A percentile compares a stretch with the other conserved stretches of the same genome.
Conservation (phyloP, 1,140 invertebrate species). For the Sinella curviseta region DNA sequence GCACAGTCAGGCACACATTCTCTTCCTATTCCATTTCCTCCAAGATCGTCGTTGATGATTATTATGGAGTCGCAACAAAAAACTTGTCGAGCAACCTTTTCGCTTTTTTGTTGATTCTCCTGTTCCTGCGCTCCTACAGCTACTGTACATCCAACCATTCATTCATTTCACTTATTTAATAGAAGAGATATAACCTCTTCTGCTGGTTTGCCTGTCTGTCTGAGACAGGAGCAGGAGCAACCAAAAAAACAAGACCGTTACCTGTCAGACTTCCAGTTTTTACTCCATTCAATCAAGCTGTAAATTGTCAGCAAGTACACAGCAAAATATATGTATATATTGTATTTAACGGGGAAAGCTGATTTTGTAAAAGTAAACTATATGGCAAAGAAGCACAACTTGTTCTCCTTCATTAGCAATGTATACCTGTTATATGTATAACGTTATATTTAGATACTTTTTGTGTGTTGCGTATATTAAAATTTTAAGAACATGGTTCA, state of each 20-base stretch:
- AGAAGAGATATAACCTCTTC: no score
- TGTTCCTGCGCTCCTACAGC: background rate
- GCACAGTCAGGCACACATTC: no score
- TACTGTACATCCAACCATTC: background rate
- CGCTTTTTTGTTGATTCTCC: background rate
- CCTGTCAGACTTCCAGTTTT: background rate
- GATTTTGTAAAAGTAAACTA: background rate
- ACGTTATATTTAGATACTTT: background rate
- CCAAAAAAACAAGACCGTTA: background rate
- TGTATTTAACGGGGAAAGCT: background rate
- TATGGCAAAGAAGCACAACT: background rate
- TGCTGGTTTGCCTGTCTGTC: no score
- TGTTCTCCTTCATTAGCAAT: background rate
- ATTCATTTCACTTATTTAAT: background rate
- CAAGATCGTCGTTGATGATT: background rate
- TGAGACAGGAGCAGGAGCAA: background rate
- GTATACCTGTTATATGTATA: background rate
- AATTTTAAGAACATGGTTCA: no score
- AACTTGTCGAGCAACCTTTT: background rate
- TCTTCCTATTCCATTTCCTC: slow-evolving; percentile 5
- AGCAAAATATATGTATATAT: no score
- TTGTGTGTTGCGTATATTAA: no score
- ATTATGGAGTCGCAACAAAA: no score
- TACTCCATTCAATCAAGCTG: no score
- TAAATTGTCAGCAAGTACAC: no score